Evolutionary conservation across 37 sponge, comb jelly and placozoan species (phyloP), one percentile per base, ranked within the genome.

Genomic region (Oopsacas minuta): DNA sequence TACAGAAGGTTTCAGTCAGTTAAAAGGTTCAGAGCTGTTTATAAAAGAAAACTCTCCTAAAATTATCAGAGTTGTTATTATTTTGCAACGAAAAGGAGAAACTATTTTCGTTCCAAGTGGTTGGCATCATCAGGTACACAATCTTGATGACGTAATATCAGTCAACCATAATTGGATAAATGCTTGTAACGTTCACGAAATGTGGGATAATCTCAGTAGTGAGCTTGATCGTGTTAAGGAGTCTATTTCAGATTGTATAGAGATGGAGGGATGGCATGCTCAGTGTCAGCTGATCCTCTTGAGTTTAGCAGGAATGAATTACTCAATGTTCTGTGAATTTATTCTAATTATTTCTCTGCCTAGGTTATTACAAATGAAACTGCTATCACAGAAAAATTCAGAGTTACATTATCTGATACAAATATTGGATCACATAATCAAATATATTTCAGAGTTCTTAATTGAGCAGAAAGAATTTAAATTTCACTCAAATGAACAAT

Each of bases 91-190:
- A 7, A 23, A 42, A 81, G 88, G 85, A 28, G 85, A 88, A 30
- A 39, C 82, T 0, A 15, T 89, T 23, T 89, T 82, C 83, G 75
- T 89, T 34, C 89, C 89, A 0, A 83, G 87, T 22, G 53, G 52
- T 34, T 86, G 87, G 85, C 23, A 38, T 7, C 85, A 86, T 84
- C 84, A 83, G n/a, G 84, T 84, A 25, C 52, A 83, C 51, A 89
- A 89, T 52, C 37, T 89, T 86, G 89, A 88, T 37, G 85, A 89
- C 83, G 91, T 92, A 42, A 90, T 96, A 17, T 96, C 94, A 39
- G 91, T 96, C 35, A 96, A 96, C 52, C 92, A 96, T 86, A 96
- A 96, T 87, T 96, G 97, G 97, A 52, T 82, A 3, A 96, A 96
- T 53, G 85, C 89, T 0, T 91, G 89, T 49, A 85, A 88, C 86